Evolutionary conservation across 1,140 invertebrate species (phyloP).

Genomic region (Thrips palmi): DNA sequence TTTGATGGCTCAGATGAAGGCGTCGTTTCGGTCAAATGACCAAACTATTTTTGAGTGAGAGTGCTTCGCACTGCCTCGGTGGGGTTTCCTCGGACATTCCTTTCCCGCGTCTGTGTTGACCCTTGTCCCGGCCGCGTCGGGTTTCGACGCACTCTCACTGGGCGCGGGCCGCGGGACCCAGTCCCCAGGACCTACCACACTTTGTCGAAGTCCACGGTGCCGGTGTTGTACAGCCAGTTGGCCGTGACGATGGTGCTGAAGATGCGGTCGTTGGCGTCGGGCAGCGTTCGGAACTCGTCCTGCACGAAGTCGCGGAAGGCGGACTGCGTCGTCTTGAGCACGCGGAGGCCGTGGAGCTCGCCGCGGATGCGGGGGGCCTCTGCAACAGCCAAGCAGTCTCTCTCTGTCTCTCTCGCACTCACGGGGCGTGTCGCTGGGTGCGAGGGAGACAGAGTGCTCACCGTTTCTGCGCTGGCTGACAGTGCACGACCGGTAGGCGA

Average conservation of each 20-base stretch:
- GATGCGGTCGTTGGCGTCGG: slow-evolving; percentile 51
- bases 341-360: slow-evolving; percentile 41
- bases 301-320: slow-evolving; percentile 56
- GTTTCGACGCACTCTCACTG: too few species aligned
- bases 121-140: too few species aligned
- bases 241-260: slow-evolving; percentile 51
- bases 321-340: slow-evolving; percentile 58
- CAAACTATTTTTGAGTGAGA: too few species aligned
- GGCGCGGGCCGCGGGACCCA: too few species aligned
- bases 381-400: too few species aligned
- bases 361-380: slow-evolving; percentile 36
- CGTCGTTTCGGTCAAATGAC: too few species aligned
- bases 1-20: too few species aligned
- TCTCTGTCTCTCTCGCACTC: too few species aligned
- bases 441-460: slow-evolving; percentile 26
- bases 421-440: background rate
- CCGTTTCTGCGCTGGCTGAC: slow-evolving; percentile 41
- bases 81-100: too few species aligned
- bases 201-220: slow-evolving; percentile 40
- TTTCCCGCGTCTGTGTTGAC: too few species aligned
- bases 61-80: too few species aligned
- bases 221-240: slow-evolving; percentile 43
- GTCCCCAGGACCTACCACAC: too few species aligned
- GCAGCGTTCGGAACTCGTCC: slow-evolving; percentile 51
- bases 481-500: slow-evolving; percentile 37